Base-by-base conservation (phyloP, 2,113 vertebrate genomes). In the Oryzias celebensis region DNA sequence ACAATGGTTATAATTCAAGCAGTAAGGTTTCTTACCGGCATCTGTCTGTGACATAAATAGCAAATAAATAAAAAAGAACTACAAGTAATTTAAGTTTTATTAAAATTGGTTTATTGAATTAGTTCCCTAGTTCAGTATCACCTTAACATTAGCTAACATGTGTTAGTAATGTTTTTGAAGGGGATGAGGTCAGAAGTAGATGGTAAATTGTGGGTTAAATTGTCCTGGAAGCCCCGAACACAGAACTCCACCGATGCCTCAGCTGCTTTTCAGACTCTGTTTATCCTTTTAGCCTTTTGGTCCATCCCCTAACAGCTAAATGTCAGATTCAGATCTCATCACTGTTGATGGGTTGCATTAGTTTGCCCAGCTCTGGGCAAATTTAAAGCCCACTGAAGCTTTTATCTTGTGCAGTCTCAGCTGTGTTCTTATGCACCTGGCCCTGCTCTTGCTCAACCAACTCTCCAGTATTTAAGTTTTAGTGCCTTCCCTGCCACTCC, bases 331-430 rank as follows among this genome's bases (percentile, higher is more conserved):
- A 55, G 62, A 22, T 65, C 16, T 17, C 15, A 23, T 69, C 42
- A 23, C n/a, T 58, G 36, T 36, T 75, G 23, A 3, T 42, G 43
- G 68, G 63, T 75, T 75, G 73, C 53, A 75, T 53, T 20, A 2
- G 43, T 68, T 56, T 23, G 17, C 41, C 62, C 14, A 53, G 52
- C 50, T 48, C 44, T 47, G n/a, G 17, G 52, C 28, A 57, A 65
- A 62, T 78, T 15, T 20, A 43, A 60, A 62, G 23, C 31, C 49
- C 16, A 56, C 59, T 76, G 72, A 68, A 50, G 60, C 42, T 72
- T 58, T 55, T 28, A 49, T 55, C 61, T 51, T 46, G 60, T 10
- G 50, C 53, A 14, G 47, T 28, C 54, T 56, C 60, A 59, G 59
- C 65, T 61, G 23, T 54, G 15, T 50, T 64, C 47, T 52, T 23